A percentile compares a stretch with the other conserved stretches of the same genome.
Conservation (phyloP, 2,113 vertebrate species). For the Abramis brama region DNA sequence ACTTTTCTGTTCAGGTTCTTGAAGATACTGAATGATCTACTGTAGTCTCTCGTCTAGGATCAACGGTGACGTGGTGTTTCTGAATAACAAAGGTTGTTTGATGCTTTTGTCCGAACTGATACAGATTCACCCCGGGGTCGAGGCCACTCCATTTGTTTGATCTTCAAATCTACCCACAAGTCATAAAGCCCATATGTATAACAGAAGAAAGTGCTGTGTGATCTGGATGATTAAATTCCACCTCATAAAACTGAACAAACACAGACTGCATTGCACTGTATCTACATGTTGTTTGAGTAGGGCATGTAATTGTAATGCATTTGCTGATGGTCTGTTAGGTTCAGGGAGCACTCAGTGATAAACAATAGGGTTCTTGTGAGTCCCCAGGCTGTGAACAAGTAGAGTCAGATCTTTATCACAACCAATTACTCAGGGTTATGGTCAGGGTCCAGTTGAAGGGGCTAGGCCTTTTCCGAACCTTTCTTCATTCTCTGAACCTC, state of each 20-base stretch:
- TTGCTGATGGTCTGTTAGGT: constrained; percentile 31
- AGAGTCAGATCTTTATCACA: constrained; percentile 33
- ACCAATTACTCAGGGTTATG: constrained; percentile 35
- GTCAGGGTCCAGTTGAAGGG: constrained; percentile 20
- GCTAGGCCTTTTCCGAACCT: not conserved
- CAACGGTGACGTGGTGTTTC: constrained; percentile 32
- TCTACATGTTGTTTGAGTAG: constrained; percentile 23
- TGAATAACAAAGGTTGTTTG: constrained; percentile 46
- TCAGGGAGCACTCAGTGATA: constrained; percentile 30
- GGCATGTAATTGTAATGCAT: constrained; percentile 23
- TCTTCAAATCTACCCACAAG: constrained; percentile 25
- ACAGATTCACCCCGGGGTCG: constrained; percentile 19
- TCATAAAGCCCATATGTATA: not conserved
- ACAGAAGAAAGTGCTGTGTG: not conserved
- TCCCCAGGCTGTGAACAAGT: constrained; percentile 25
- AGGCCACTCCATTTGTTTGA: constrained; percentile 9
- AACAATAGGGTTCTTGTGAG: constrained; percentile 35
- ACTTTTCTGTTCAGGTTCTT: constrained; percentile 3
- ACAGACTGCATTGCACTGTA: constrained; percentile 7
- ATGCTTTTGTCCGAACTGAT: constrained; percentile 37
- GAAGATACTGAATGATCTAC: not conserved
- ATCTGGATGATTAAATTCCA: constrained; percentile 35
- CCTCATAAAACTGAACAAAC: constrained; percentile 32
- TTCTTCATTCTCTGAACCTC: not conserved
- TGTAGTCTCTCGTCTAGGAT: constrained; percentile 31